Evolutionary conservation across 2,888 invertebrate species (phyloP).

Genomic region (Tipula vernalis): DNA sequence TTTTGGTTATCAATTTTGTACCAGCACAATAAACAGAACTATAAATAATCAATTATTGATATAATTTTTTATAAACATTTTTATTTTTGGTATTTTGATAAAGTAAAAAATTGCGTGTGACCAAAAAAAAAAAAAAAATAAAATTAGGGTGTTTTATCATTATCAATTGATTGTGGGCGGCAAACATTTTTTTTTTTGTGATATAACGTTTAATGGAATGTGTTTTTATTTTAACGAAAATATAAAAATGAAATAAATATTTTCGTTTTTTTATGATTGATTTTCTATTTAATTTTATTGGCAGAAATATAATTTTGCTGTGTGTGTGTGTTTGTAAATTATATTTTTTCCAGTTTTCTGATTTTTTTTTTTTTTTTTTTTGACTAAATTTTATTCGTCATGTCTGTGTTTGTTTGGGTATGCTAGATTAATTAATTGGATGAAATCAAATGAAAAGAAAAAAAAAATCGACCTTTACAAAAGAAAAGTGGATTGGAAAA

Average conservation of each 20-base stretch:
- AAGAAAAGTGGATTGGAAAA: neutral
- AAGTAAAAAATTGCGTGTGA: neutral
- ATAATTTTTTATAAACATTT: neutral
- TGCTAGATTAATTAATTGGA: neutral
- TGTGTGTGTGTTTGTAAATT: neutral
- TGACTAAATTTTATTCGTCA: neutral
- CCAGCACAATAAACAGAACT: constrained; percentile 4
- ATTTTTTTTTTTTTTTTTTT: neutral
- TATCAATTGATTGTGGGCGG: constrained; percentile 4
- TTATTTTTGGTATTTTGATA: neutral
- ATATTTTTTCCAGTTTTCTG: neutral
- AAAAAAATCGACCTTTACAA: neutral
- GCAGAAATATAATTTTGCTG: neutral
- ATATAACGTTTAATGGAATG: neutral
- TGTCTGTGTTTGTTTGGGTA: neutral
- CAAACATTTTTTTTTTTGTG: neutral
- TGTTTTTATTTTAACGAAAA: neutral
- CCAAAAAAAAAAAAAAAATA: neutral
- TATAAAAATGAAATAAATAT: neutral
- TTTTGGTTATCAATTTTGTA: neutral
- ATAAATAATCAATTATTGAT: constrained; percentile 4
- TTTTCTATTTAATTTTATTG: neutral
- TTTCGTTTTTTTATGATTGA: neutral
- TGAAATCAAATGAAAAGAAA: neutral
- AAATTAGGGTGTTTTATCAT: neutral